These are phyloP conservation scores for Tetramorium bicarinatum DNA, from an alignment of 2,888 invertebrate species.

Conservation along the genomic window DNA sequence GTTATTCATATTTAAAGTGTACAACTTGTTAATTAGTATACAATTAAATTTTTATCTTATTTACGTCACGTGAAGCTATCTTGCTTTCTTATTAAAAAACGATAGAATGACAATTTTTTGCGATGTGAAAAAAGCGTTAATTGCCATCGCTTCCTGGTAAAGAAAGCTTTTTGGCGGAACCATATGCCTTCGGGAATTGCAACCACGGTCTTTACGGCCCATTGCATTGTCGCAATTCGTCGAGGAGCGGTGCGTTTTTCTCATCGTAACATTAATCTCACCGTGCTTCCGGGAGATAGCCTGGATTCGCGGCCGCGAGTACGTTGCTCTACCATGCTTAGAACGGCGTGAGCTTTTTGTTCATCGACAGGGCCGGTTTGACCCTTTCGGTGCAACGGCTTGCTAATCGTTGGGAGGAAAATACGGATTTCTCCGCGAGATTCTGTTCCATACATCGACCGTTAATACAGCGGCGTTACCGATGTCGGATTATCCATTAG, in stretches of 20 bases:
- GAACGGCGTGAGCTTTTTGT: constrained; percentile 35
- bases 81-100: neutral
- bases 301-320: constrained; percentile 19
- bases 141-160: neutral
- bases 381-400: constrained; percentile 3
- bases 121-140: neutral
- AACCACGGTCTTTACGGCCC: constrained; percentile 29
- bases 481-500: constrained; percentile 24
- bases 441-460: neutral
- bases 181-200: neutral
- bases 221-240: constrained; percentile 53
- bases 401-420: neutral
- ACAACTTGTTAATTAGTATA: neutral
- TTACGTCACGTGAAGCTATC: neutral
- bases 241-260: constrained; percentile 41
- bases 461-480: neutral
- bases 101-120: neutral
- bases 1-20: neutral
- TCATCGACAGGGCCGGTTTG: constrained; percentile 1
- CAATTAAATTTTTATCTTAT: neutral
- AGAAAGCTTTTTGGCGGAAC: constrained; percentile 5
- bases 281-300: constrained; percentile 64
- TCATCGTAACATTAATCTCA: constrained; percentile 64
- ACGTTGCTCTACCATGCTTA: constrained; percentile 38
- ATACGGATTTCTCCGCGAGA: constrained; percentile 16